Conservation (phyloP, 2,888 invertebrate genomes). For the Hemistola chrysoprasaria region DNA sequence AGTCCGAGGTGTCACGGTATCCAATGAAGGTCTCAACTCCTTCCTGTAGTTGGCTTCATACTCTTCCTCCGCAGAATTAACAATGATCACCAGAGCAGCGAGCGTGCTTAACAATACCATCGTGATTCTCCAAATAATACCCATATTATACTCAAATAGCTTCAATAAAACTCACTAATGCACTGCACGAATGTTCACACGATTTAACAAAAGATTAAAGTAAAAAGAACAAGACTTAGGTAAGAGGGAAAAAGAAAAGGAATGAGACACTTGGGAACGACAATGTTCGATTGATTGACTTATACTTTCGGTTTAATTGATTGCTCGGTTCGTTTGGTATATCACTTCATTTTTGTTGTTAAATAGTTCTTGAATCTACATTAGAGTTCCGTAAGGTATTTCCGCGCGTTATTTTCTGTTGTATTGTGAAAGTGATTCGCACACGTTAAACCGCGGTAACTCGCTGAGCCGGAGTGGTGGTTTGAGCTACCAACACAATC, state of each 20-base stretch:
- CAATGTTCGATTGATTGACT: slow-evolving; percentile 7
- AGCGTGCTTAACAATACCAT: slow-evolving; percentile 75
- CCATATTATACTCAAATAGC: slow-evolving; percentile 69
- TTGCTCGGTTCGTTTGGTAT: slow-evolving; percentile 17
- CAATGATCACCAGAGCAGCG: slow-evolving; percentile 75
- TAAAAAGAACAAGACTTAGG: slow-evolving; percentile 40
- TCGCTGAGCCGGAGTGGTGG: slow-evolving; percentile 52
- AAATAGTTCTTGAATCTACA: slow-evolving; percentile 34
- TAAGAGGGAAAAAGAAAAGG: slow-evolving; percentile 43
- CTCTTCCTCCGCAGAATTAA: slow-evolving; percentile 69
- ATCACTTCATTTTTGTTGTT: slow-evolving; percentile 25
- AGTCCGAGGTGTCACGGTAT: slow-evolving; percentile 43
- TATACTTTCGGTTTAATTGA: slow-evolving; percentile 6
- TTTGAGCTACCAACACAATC: slow-evolving; percentile 33
- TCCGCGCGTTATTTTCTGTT: slow-evolving; percentile 58
- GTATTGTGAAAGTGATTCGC: slow-evolving; percentile 65
- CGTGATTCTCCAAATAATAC: slow-evolving; percentile 58
- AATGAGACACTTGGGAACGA: slow-evolving; percentile 18
- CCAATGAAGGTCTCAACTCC: slow-evolving; percentile 54
- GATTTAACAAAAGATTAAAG: slow-evolving; percentile 26
- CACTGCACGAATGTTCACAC: slow-evolving; percentile 34
- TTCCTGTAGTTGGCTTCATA: slow-evolving; percentile 53
- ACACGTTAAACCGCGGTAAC: slow-evolving; percentile 65
- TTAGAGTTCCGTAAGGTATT: slow-evolving; percentile 45
- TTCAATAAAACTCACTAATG: slow-evolving; percentile 20